These are phyloP conservation scores for Mechanitis messenoides DNA, from an alignment of 2,888 invertebrate species.

Conservation along the genomic window DNA sequence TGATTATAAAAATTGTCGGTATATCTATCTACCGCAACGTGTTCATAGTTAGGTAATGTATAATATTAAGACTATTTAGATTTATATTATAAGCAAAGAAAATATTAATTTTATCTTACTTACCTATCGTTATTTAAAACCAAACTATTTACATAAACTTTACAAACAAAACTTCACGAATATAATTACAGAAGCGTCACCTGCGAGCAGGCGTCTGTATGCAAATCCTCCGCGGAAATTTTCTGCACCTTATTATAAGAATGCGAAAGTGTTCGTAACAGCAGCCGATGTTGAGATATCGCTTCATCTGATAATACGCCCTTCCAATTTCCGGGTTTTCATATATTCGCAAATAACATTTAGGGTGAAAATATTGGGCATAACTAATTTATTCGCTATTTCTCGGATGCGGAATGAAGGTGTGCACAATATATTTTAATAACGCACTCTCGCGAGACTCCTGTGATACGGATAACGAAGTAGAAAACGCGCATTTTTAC, in stretches of 20 bases:
- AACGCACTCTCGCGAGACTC: conserved; percentile 64
- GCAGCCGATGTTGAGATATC: conserved; percentile 51
- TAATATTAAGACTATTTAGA: neutral
- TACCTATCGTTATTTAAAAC: conserved; percentile 5
- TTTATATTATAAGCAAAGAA: conserved; percentile 2
- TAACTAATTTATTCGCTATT: conserved; percentile 68
- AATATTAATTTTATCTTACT: neutral
- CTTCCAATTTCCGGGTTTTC: conserved; percentile 67
- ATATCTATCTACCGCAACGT: neutral
- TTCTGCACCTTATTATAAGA: conserved; percentile 70
- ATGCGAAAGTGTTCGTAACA: conserved; percentile 47
- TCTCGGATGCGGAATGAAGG: conserved; percentile 54
- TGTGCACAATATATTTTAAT: conserved; percentile 73
- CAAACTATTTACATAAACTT: conserved; percentile 62
- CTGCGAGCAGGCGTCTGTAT: conserved; percentile 64
- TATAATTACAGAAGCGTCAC: conserved; percentile 71
- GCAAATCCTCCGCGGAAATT: conserved; percentile 63
- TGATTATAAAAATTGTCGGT: neutral
- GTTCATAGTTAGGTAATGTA: too few species aligned
- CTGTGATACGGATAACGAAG: conserved; percentile 65
- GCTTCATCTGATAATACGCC: conserved; percentile 67
- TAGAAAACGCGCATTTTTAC: conserved; percentile 65
- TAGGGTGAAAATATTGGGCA: conserved; percentile 70
- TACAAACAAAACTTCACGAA: conserved; percentile 56
- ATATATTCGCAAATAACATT: conserved; percentile 63